These are phyloP conservation scores for Passer montanus DNA, from an alignment of 2,113 vertebrate species.

Conservation along the genomic window DNA sequence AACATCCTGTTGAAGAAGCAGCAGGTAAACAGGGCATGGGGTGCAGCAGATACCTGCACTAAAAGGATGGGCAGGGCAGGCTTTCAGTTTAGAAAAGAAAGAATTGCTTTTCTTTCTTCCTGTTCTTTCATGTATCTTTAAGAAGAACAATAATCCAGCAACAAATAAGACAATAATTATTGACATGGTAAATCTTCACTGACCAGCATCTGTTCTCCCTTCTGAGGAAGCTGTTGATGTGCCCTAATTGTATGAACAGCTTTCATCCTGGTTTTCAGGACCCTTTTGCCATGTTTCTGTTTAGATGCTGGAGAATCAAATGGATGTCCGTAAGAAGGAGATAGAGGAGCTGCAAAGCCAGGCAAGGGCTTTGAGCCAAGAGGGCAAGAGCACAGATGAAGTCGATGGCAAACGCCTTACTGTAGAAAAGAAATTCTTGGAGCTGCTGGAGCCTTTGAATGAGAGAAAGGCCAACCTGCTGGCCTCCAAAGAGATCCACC, in stretches of 20 bases:
- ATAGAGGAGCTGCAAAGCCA: conserved; percentile 94
- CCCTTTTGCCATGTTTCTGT: not conserved
- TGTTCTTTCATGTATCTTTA: not conserved
- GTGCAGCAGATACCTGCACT: not conserved
- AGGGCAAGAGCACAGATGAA: conserved; percentile 90
- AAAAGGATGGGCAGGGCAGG: not conserved
- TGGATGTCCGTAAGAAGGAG: conserved; percentile 95
- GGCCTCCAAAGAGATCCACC: conserved; percentile 93
- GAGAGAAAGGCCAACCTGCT: conserved; percentile 86
- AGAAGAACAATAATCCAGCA: not conserved
- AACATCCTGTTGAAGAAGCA: conserved; percentile 97
- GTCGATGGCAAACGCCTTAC: conserved; percentile 86
- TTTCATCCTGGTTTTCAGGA: not conserved
- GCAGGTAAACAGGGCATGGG: conserved; percentile 76
- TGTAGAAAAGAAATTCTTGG: conserved; percentile 89
- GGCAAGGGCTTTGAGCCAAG: conserved; percentile 87
- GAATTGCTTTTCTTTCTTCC: not conserved
- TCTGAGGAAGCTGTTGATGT: not conserved
- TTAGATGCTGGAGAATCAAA: conserved; percentile 97
- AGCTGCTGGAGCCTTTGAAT: conserved; percentile 86
- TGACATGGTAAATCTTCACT: not conserved
- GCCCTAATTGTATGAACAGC: not conserved
- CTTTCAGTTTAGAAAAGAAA: not conserved
- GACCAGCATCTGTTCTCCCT: not conserved
- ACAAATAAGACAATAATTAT: not conserved